These are phyloP conservation scores for Macrochelys suwanniensis DNA, from an alignment of 2,797 vertebrate species.

Conservation along the genomic window DNA sequence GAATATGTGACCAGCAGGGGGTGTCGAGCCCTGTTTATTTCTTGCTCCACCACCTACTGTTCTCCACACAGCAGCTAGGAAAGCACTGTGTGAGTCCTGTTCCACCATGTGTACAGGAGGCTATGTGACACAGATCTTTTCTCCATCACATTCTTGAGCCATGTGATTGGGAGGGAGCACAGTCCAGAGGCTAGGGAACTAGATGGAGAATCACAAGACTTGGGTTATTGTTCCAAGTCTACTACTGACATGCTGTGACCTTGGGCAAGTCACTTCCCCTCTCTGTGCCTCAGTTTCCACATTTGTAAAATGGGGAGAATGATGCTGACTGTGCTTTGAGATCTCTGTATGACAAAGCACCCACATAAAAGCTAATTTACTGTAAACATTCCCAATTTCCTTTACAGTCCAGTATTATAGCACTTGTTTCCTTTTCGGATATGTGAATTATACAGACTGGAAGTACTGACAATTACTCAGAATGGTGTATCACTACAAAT, in stretches of 20 bases:
- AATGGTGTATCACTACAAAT: neutral
- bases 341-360: neutral
- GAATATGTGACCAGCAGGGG: neutral
- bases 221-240: neutral
- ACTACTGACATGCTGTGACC: too few relatives aligned
- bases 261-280: neutral
- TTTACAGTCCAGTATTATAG: neutral
- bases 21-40: neutral
- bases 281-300: neutral
- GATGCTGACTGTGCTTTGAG: neutral
- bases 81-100: neutral
- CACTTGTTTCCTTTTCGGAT: neutral
- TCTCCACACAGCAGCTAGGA: neutral
- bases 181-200: neutral
- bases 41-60: neutral
- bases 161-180: too few relatives aligned
- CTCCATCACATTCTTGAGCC: neutral
- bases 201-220: neutral
- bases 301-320: neutral
- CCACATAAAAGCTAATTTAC: neutral
- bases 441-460: neutral
- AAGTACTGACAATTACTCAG: neutral
- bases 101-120: neutral
- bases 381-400: neutral
- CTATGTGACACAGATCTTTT: neutral